A percentile compares a stretch with the other conserved stretches of the same genome.
phyloP scores from a whole-genome alignment of 2,113 vertebrate genomes.

The Petroica traversi region DNA sequence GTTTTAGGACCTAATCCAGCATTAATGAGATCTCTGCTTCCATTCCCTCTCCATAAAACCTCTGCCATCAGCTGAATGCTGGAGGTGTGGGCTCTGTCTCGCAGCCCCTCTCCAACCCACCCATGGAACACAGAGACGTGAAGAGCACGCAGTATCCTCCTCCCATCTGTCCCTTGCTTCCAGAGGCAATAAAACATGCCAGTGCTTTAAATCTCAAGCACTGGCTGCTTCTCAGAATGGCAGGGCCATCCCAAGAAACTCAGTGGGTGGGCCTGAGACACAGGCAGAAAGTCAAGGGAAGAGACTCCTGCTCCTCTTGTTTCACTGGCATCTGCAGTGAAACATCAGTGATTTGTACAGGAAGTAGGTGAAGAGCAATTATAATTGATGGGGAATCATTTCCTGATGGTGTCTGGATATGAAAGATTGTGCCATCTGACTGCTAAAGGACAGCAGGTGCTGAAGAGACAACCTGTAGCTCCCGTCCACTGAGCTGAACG shows the following conservation, averaged over 20 bases:
- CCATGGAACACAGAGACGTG: neutral
- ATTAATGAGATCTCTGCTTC: neutral
- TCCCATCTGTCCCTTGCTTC: neutral
- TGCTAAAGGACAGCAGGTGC: conserved; percentile 31
- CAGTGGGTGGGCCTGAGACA: neutral
- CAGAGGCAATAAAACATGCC: neutral
- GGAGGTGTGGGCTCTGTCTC: neutral
- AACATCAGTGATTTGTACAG: conserved; percentile 60
- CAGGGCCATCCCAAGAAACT: neutral
- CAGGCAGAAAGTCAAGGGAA: conserved; percentile 18
- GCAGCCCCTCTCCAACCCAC: neutral
- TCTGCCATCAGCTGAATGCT: neutral
- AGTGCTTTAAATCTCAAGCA: neutral
- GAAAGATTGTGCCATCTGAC: conserved; percentile 52
- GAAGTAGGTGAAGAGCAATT: conserved; percentile 71
- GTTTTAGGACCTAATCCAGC: neutral
- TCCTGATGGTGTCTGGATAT: conserved; percentile 59
- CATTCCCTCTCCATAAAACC: neutral
- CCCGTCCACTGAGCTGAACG: neutral
- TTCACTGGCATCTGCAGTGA: conserved; percentile 42
- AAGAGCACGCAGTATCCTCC: neutral
- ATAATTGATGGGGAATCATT: conserved; percentile 72
- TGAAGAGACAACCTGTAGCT: conserved; percentile 21
- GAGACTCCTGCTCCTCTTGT: neutral
- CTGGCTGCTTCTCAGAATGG: neutral